Percentiles rank a stretch among this genome's conserved stretches.
phyloP scores from a whole-genome alignment of 2,888 invertebrate species.

The Thera obeliscata region DNA sequence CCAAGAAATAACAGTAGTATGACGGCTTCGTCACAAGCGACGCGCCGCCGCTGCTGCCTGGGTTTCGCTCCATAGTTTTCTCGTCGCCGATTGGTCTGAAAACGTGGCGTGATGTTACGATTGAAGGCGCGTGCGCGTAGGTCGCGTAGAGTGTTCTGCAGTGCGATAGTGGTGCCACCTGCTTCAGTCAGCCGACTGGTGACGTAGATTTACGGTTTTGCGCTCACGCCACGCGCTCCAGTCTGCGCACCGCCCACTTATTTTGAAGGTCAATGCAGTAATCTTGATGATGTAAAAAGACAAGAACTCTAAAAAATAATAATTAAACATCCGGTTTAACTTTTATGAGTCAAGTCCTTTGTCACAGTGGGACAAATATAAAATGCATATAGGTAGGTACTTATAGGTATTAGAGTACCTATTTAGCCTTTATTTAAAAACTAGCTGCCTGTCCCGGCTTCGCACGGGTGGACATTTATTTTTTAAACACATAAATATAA shows the following conservation, averaged over 20 bases:
- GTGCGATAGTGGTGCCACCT: constrained; percentile 68
- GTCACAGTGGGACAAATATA: no score
- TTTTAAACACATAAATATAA: no score
- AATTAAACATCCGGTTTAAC: not conserved
- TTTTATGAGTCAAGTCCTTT: not conserved
- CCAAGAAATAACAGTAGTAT: constrained; percentile 44
- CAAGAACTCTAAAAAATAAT: not conserved
- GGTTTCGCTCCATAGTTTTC: constrained; percentile 61
- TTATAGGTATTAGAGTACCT: no score
- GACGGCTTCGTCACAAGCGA: constrained; percentile 35
- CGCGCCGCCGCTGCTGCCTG: constrained; percentile 11
- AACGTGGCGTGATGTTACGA: constrained; percentile 72
- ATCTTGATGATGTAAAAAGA: constrained; percentile 44
- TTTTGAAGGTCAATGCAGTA: constrained; percentile 59
- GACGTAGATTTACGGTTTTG: constrained; percentile 57
- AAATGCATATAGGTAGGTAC: no score
- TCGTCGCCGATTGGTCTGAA: constrained; percentile 66
- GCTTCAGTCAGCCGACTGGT: constrained; percentile 44
- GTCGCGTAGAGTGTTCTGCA: constrained; percentile 40
- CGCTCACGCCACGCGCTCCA: constrained; percentile 45
- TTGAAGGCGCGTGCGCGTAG: constrained; percentile 50
- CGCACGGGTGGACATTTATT: no score
- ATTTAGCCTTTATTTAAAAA: no score
- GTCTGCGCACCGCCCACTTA: constrained; percentile 46
- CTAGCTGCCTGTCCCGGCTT: no score